Evolutionary conservation across 2,888 invertebrate genomes (phyloP).

Genomic region (Nudaria mundana): DNA sequence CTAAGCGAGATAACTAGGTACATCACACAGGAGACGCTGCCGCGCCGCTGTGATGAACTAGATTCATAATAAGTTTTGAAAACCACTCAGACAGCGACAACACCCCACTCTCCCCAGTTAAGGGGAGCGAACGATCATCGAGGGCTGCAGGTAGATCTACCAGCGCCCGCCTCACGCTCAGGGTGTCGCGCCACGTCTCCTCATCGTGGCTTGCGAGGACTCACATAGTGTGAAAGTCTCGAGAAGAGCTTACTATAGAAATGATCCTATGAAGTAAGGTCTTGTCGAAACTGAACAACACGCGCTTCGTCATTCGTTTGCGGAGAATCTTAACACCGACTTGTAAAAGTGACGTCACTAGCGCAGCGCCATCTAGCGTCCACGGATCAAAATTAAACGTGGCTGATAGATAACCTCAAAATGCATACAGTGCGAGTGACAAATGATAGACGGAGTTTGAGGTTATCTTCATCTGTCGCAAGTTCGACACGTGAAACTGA

Average conservation of each 20-base stretch:
- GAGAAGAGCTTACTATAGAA: constrained; percentile 47
- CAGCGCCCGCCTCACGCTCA: constrained; percentile 39
- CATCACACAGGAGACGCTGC: no score
- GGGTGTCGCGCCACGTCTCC: constrained; percentile 39
- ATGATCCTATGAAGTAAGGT: constrained; percentile 43
- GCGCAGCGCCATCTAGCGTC: constrained; percentile 23
- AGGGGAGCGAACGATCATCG: constrained; percentile 43
- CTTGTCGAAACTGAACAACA: constrained; percentile 10
- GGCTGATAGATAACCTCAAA: no score
- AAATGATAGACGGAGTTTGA: no score
- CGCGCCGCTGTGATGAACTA: no score
- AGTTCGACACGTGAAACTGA: no score
- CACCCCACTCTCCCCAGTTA: constrained; percentile 22
- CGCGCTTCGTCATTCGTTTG: constrained; percentile 9
- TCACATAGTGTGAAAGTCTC: constrained; percentile 37
- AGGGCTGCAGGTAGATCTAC: constrained; percentile 27
- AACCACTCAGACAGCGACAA: constrained; percentile 26
- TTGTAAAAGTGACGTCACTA: constrained; percentile 9
- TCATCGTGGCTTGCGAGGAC: constrained; percentile 37
- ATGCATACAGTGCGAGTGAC: no score
- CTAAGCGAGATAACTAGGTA: no score
- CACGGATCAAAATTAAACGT: no score
- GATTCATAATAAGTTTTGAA: no score
- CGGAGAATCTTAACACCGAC: constrained; percentile 10
- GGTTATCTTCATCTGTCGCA: no score